phyloP scores from a whole-genome alignment of 2,797 vertebrate genomes.

The Poeciliopsis presidionis region DNA sequence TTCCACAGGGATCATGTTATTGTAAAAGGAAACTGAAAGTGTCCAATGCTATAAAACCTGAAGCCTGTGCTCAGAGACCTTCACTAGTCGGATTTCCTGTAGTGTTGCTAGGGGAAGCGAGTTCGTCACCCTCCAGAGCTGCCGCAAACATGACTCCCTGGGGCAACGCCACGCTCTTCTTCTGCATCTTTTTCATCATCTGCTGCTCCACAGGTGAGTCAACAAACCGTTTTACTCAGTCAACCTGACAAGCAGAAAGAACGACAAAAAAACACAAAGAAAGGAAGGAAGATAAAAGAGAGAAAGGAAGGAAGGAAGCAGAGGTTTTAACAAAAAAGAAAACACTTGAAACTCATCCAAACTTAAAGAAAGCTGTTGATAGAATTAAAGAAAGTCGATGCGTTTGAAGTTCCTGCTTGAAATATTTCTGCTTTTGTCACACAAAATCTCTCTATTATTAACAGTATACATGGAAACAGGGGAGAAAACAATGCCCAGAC shows the following conservation, averaged over 20 bases:
- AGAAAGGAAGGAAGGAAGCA: background rate
- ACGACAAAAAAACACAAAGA: background rate
- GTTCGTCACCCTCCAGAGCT: background rate
- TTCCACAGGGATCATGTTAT: background rate
- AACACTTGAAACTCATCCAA: background rate
- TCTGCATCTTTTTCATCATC: slow-evolving; percentile 49
- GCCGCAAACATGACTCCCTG: slow-evolving; percentile 46
- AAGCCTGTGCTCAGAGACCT: background rate
- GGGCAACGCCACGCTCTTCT: slow-evolving; percentile 34
- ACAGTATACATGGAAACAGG: background rate
- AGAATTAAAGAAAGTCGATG: background rate
- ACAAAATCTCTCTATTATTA: background rate
- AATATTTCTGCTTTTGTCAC: background rate
- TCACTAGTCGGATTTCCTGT: background rate
- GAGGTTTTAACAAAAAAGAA: background rate
- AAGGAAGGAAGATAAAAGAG: no score
- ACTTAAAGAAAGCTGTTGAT: background rate
- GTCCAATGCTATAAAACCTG: slow-evolving; percentile 3
- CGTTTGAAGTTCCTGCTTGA: background rate
- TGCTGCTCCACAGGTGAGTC: slow-evolving; percentile 56
- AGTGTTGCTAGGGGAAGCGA: slow-evolving; percentile 5
- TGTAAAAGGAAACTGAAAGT: slow-evolving; percentile 27
- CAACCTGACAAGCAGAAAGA: background rate
- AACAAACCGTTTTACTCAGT: background rate
- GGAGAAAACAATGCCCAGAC: background rate